Evolutionary conservation across 2,797 vertebrate species (phyloP), one percentile per base, ranked within the genome.

Genomic region (Poecile montanus): DNA sequence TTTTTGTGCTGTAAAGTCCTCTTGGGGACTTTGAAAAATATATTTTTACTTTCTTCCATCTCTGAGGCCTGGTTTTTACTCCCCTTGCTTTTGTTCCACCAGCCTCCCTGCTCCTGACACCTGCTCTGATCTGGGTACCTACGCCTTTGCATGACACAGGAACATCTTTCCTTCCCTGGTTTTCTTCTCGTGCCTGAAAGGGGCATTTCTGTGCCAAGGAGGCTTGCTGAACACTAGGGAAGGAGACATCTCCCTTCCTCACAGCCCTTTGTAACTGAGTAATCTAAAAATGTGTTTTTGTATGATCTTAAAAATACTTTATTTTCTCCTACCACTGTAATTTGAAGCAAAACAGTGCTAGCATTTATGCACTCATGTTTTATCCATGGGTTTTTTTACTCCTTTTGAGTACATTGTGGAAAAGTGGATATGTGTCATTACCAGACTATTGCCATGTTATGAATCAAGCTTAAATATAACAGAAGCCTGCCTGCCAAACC

Each of bases 361-460:
- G 42, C 34, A 74, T 85, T 95, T 93, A 72, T 36, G n/a, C n/a
- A 85, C 12, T 44, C 4, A 0, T 79, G 40, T 40, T 85, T 65
- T 61, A 74, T 81, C 89, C 91, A 77, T 5, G 20, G 54, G 34
- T 85, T 94, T 92, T 34, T 34, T 34, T 34, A 34, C 34, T 34
- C 34, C 34, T 34, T 34, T 67, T 88, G 34, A 80, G 36, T 51
- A 67, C 0, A 0, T 51, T 88, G 86, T 32, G 68, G 88, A 96
- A 96, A 94, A 88, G 25, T 51, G 76, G 68, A 36, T 80, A 75
- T 42, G 57, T 79, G 29, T 92, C 88, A 94, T 94, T 89, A 91
- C 88, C 67, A 0, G 85, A 56, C 68, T 71, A 65, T 77, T 81
- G 85, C 79, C 73, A 86, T 54, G 9, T 48, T 83, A 85, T 89